phyloP scores from a whole-genome alignment of 2,888 invertebrate species.

The Dasypogon diadema region DNA sequence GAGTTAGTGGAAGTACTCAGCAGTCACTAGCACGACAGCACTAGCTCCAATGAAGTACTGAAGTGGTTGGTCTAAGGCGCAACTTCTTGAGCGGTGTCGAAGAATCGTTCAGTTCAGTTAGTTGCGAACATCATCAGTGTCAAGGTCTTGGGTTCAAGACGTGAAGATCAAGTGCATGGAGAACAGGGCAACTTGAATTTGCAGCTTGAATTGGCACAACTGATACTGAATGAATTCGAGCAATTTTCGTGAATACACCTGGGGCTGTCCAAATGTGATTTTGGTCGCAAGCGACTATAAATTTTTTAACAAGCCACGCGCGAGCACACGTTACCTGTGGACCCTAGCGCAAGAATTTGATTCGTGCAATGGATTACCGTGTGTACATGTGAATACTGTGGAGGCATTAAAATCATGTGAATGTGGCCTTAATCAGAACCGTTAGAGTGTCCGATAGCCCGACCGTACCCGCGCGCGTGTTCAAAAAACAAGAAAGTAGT shows the following conservation, averaged over 20 bases:
- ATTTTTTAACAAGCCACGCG: neutral
- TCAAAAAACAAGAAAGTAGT: slow-evolving; percentile 32
- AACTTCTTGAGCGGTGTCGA: slow-evolving; percentile 32
- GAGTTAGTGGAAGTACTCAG: slow-evolving; percentile 12
- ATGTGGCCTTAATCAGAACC: slow-evolving; percentile 68
- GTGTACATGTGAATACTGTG: slow-evolving; percentile 46
- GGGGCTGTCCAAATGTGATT: neutral
- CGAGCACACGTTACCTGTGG: neutral
- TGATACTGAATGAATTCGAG: slow-evolving; percentile 14
- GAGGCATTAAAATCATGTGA: slow-evolving; percentile 50
- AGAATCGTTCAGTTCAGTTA: slow-evolving; percentile 62
- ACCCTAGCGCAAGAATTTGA: slow-evolving; percentile 26
- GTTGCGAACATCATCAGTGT: slow-evolving; percentile 69
- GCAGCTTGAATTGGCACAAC: neutral
- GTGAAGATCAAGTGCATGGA: slow-evolving; percentile 25
- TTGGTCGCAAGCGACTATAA: slow-evolving; percentile 21
- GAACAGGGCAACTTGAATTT: neutral
- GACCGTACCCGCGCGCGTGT: slow-evolving; percentile 56
- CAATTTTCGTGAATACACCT: neutral
- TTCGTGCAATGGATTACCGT: slow-evolving; percentile 28
- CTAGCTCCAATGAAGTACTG: slow-evolving; percentile 13
- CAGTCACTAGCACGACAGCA: too few species aligned
- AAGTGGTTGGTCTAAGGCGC: slow-evolving; percentile 19
- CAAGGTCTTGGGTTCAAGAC: slow-evolving; percentile 66
- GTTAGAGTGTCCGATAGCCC: slow-evolving; percentile 61